phyloP scores from a whole-genome alignment of 2,113 vertebrate genomes.

The Sapajus apella region DNA sequence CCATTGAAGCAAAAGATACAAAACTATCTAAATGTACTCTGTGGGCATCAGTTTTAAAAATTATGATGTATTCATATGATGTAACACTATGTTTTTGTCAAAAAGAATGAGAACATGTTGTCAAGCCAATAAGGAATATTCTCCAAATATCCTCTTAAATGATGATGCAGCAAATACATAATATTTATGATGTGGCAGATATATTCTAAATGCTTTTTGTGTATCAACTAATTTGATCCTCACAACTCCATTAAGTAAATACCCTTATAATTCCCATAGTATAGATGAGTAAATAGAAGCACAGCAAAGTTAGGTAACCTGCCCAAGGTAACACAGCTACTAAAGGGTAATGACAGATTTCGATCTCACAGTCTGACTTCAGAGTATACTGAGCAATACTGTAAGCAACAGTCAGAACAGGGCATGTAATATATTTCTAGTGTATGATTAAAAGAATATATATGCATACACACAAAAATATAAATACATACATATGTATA shows the following conservation, averaged over 20 bases:
- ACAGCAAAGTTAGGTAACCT: neutral
- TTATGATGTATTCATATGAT: neutral
- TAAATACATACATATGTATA: neutral
- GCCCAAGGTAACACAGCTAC: neutral
- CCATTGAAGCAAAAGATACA: neutral
- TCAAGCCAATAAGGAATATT: neutral
- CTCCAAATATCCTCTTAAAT: neutral
- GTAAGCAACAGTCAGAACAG: neutral
- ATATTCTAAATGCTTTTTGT: neutral
- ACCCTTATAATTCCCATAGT: neutral
- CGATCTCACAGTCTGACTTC: neutral
- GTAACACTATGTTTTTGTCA: neutral
- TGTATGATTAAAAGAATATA: neutral
- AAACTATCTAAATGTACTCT: neutral
- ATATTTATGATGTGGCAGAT: neutral
- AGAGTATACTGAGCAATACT: neutral
- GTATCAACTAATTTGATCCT: neutral
- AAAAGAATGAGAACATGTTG: neutral
- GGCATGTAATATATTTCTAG: neutral
- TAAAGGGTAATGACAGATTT: neutral
- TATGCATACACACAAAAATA: neutral
- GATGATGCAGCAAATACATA: neutral
- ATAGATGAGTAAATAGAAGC: neutral
- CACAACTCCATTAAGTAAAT: neutral
- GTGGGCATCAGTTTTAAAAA: neutral